Base-by-base conservation (phyloP, 1,140 invertebrate genomes). In the Caerostris darwini region DNA sequence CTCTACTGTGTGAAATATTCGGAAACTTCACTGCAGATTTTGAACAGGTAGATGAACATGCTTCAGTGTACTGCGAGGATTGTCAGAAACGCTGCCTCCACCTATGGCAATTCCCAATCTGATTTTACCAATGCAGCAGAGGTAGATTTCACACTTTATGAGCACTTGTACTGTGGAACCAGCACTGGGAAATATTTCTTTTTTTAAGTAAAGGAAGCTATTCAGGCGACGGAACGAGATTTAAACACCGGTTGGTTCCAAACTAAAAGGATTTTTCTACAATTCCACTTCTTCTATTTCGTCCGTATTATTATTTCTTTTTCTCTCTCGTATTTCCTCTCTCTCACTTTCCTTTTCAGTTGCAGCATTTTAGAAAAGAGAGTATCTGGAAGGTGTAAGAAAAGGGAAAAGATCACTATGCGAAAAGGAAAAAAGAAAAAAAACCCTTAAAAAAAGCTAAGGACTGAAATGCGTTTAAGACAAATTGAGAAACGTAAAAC, bases 401-500 rank as follows among this genome's bases (percentile, higher is more conserved):
- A 10, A 50, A 77, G 34, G 34, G 10, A 77, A 77, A 34, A 77
- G 71, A 77, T 77, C 50, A 3, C 71, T 53, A 77, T 77, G 71
- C 71, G 53, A 77, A 77, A 77, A 50, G 34, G 34, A 2, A 34
- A 34, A 34, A 34, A 50, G 50, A 53, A 77, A 34, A 34, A 53
- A 50, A 50, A 50, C 10, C 7, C 34, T 34, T 34, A 77, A 34
- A 77, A 53, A 10, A 50, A 34, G 34, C 53, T 12, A 34, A 77
- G 34, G 19, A 10, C 7, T 34, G 17, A 58, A 83, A 83, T 83
- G 56, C 82, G 82, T 83, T 83, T 83, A 83, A 83, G 82, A 83
- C 82, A 83, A 54, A 83, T 83, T 83, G 82, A 12, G 14, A 83
- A 83, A 83, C 82, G 82, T 83, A 83, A 83, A 83, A 57, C 82